Conservation (phyloP, 2,797 vertebrate genomes). For the Brotogeris chrysoptera region DNA sequence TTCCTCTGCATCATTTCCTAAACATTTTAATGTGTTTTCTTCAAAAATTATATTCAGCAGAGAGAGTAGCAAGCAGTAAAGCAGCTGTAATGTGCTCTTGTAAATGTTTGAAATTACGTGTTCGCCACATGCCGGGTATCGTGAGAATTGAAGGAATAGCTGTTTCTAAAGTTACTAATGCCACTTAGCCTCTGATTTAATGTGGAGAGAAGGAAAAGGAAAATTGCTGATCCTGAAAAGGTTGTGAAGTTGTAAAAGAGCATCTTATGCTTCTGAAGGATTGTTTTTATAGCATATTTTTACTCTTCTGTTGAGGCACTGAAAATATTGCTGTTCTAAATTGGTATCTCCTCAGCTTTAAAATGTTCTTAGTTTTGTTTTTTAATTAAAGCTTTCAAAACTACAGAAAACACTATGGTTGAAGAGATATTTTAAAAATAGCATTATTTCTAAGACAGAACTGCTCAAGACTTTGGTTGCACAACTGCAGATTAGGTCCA, state of each 20-base stretch:
- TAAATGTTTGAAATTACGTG: neutral
- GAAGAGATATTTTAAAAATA: neutral
- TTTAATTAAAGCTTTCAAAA: neutral
- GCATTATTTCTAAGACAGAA: neutral
- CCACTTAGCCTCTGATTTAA: neutral
- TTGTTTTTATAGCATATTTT: neutral
- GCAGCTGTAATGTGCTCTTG: neutral
- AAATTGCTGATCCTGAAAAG: neutral
- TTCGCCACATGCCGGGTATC: neutral
- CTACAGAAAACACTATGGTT: neutral
- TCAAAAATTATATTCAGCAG: neutral
- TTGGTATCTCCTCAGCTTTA: neutral
- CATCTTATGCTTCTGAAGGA: neutral
- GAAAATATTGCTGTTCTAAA: neutral
- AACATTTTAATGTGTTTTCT: neutral
- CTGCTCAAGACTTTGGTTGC: neutral
- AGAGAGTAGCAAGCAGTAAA: neutral
- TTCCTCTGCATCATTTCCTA: neutral
- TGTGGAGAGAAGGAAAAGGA: neutral
- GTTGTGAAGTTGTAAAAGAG: neutral
- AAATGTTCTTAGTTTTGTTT: neutral
- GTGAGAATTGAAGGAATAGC: neutral
- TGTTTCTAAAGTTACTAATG: neutral
- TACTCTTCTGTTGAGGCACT: neutral
- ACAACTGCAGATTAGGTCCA: neutral